Conservation (phyloP, 2,113 vertebrate species). For the Gnathonemus longibarbis region DNA sequence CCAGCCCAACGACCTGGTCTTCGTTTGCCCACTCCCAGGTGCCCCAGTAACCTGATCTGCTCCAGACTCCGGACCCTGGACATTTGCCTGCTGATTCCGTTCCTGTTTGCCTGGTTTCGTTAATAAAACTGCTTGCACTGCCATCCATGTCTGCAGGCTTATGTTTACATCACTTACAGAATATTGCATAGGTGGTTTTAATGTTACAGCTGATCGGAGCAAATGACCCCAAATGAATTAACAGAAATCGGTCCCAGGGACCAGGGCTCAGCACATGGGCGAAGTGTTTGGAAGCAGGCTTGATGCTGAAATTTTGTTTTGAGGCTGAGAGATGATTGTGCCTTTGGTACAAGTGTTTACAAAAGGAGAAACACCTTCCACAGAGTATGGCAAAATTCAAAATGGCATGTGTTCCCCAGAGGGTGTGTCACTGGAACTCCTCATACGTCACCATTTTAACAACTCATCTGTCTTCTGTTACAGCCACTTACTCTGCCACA, state of each 20-base stretch:
- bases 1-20: no score
- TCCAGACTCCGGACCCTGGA: no score
- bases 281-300: background rate
- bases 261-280: background rate
- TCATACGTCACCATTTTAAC: background rate
- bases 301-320: background rate
- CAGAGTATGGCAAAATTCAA: background rate
- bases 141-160: no score
- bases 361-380: background rate
- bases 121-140: no score
- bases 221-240: background rate
- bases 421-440: background rate
- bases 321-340: background rate
- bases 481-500: background rate
- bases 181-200: background rate
- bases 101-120: no score
- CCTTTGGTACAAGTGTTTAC: background rate
- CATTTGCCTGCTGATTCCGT: no score
- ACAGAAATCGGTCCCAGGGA: background rate
- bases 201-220: background rate
- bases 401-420: background rate
- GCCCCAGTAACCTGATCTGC: no score
- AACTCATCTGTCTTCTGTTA: background rate
- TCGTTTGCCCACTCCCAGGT: no score
- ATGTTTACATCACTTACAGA: background rate